These are phyloP conservation scores for Mirounga angustirostris DNA, from an alignment of 2,113 vertebrate genomes.

Conservation along the genomic window DNA sequence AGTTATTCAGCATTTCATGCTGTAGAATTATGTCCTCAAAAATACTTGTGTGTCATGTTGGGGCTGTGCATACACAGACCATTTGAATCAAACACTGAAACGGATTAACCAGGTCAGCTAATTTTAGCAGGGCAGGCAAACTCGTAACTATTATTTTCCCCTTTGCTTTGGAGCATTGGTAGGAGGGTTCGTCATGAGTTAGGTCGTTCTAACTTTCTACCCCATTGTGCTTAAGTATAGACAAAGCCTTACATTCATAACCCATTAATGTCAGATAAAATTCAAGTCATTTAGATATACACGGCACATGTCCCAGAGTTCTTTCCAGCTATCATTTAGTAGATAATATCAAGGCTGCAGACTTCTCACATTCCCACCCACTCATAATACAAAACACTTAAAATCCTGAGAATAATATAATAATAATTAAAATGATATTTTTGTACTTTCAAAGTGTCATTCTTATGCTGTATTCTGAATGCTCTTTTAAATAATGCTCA, in stretches of 20 bases:
- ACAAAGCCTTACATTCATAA: not conserved
- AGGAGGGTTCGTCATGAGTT: not conserved
- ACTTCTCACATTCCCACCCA: not conserved
- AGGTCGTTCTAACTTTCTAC: slow-evolving; percentile 27
- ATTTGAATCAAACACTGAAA: slow-evolving; percentile 30
- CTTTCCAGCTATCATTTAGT: not conserved
- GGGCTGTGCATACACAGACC: slow-evolving; percentile 18
- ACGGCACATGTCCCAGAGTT: not conserved
- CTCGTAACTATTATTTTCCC: slow-evolving; percentile 13
- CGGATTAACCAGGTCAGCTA: slow-evolving; percentile 38
- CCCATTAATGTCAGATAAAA: not conserved
- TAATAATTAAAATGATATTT: not conserved
- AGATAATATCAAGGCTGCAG: not conserved
- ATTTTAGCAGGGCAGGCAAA: slow-evolving; percentile 26
- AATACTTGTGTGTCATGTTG: not conserved
- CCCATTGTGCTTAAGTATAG: not conserved
- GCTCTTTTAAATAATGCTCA: not conserved
- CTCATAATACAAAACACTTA: not conserved
- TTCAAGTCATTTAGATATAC: not conserved
- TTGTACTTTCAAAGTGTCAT: not conserved
- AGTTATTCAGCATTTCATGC: not conserved
- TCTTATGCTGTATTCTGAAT: not conserved
- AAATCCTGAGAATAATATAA: slow-evolving; percentile 4
- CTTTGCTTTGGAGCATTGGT: not conserved
- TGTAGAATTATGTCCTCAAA: slow-evolving; percentile 46